Evolutionary conservation across 1,140 invertebrate genomes (phyloP).

Genomic region (Bombyx mandarina): DNA sequence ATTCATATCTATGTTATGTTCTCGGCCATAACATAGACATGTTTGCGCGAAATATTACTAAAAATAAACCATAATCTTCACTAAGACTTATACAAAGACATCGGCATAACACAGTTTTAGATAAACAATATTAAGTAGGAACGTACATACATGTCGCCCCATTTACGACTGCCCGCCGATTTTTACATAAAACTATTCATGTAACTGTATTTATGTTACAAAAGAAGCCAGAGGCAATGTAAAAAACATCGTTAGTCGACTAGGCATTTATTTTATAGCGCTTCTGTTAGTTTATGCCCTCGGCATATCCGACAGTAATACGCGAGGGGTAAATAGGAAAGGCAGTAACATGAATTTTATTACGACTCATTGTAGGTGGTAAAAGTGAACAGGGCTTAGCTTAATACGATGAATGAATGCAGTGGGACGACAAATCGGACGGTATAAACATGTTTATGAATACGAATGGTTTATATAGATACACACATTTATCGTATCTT

Average conservation of each 20-base stretch:
- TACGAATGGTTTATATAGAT: neutral
- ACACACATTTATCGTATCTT: too few relatives aligned
- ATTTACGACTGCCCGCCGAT: conserved; percentile 24
- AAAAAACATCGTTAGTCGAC: conserved; percentile 29
- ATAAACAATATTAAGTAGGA: too few relatives aligned
- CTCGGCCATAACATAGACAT: too few relatives aligned
- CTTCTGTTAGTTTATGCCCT: conserved; percentile 20
- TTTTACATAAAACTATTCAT: conserved; percentile 4
- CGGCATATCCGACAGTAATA: conserved; percentile 1
- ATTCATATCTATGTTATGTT: too few relatives aligned
- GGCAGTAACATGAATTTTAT: conserved; percentile 4
- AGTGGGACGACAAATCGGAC: neutral
- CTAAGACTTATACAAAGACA: too few relatives aligned
- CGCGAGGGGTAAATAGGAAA: conserved; percentile 4
- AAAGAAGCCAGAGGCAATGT: conserved; percentile 17
- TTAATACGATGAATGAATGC: too few relatives aligned
- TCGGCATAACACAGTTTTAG: too few relatives aligned
- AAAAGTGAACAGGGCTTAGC: too few relatives aligned
- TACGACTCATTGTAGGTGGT: neutral
- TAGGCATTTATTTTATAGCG: conserved; percentile 31
- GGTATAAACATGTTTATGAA: neutral
- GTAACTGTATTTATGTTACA: conserved; percentile 4
- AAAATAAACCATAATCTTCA: too few relatives aligned
- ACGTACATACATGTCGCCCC: too few relatives aligned
- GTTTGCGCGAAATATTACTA: too few relatives aligned